phyloP scores from a whole-genome alignment of 2,888 invertebrate species.

The Deroplatys truncata region DNA sequence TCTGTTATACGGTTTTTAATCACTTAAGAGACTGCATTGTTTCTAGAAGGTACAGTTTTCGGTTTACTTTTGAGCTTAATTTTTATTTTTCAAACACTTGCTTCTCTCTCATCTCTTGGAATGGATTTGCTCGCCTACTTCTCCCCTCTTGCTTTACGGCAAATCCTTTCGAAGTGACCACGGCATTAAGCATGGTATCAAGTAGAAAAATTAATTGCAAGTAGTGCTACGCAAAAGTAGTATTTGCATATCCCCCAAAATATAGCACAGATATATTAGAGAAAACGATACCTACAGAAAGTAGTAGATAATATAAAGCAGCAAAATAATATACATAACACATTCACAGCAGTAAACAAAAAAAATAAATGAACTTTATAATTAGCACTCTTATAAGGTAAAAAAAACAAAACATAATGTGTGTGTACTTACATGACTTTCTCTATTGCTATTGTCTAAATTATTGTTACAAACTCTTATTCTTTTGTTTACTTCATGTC shows the following conservation, averaged over 20 bases:
- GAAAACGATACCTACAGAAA: too few relatives aligned
- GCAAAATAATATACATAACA: too few relatives aligned
- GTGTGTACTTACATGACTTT: too few relatives aligned
- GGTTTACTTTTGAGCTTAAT: not conserved
- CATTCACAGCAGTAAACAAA: too few relatives aligned
- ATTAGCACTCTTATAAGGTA: too few relatives aligned
- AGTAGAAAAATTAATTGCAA: not conserved
- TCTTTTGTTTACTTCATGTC: too few relatives aligned
- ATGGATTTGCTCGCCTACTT: not conserved
- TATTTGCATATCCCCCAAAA: not conserved
- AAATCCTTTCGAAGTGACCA: not conserved
- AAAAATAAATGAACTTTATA: too few relatives aligned
- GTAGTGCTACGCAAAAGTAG: not conserved
- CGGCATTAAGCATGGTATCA: not conserved
- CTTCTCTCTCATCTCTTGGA: not conserved
- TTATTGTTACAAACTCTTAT: too few relatives aligned
- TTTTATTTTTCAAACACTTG: not conserved
- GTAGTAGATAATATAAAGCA: too few relatives aligned
- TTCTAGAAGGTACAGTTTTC: not conserved
- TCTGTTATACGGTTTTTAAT: not conserved
- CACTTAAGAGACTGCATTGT: not conserved
- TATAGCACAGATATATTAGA: too few relatives aligned
- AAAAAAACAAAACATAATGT: too few relatives aligned
- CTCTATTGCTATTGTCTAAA: too few relatives aligned
- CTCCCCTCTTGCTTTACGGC: not conserved